Base-by-base conservation (phyloP, 2,888 invertebrate species). In the Atrina japonica region DNA sequence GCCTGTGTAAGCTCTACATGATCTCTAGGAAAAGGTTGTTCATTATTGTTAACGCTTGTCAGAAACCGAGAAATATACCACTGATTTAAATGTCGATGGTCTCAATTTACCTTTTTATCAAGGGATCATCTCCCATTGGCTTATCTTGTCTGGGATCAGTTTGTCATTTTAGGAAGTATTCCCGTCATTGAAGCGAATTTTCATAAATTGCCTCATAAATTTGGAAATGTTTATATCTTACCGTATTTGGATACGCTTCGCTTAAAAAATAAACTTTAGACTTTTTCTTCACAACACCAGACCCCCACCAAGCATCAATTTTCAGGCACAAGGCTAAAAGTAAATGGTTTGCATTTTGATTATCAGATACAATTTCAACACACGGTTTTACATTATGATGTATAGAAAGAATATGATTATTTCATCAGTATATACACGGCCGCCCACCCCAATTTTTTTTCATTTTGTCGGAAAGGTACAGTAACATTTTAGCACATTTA, bases 61-160 rank as follows among this genome's bases (percentile, higher is more conserved):
- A 30, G 21, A 23, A 40, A n/a, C 6, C 40, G 56, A 56, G 40
- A 56, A 40, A 56, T 56, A 40, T 56, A 56, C 56, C 56, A 40
- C 40, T 40, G 40, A 56, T 56, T 56, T 56, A 56, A 56, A 18
- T 18, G 18, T n/a, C 49, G 21, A 18, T 40, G 21, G 21, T 35
- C 40, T 35, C 56, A 11, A 23, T 56, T 40, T 40, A 40, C 40
- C 30, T 23, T 7, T 14, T 55, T 55, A 55, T 55, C 55, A 40
- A 14, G 55, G 35, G 27, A 55, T 40, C 55, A 55, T 55, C 55
- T 55, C 55, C 27, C 55, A 35, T 30, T 30, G 55, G 29, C 27
- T 55, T 55, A 55, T 55, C 55, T 55, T 35, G 55, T 55, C 55
- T 55, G 55, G 55, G 35, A 55, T 55, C 55, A 18, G 35, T 21